Evolutionary conservation across 2,888 invertebrate genomes (phyloP).

Genomic region (Rambutsinella grinnellia): DNA sequence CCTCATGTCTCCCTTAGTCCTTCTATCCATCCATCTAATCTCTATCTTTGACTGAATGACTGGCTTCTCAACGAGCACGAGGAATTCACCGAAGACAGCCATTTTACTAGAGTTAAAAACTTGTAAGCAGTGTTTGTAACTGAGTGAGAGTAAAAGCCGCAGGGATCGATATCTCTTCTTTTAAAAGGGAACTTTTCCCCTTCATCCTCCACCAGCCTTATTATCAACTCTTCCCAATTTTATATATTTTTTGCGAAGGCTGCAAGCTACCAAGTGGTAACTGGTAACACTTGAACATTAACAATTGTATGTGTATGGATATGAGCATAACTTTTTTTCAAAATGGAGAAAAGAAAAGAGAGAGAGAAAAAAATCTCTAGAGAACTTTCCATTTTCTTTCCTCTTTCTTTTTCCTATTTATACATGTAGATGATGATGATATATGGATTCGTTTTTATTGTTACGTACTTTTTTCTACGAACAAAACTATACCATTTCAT

Average conservation of each 20-base stretch:
- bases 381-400: not conserved
- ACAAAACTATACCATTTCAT: too few species aligned
- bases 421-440: too few species aligned
- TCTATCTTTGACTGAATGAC: slow-evolving; percentile 47
- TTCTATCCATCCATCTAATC: slow-evolving; percentile 50
- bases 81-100: too few species aligned
- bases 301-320: too few species aligned
- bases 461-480: too few species aligned
- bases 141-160: slow-evolving; percentile 38
- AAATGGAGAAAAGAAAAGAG: too few species aligned
- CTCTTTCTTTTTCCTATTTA: not conserved
- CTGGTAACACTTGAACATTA: too few species aligned
- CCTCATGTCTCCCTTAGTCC: slow-evolving; percentile 16
- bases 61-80: slow-evolving; percentile 22
- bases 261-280: too few species aligned
- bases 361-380: not conserved
- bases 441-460: too few species aligned
- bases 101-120: slow-evolving; percentile 15
- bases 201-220: too few species aligned
- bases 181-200: slow-evolving; percentile 33
- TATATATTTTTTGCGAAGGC: too few species aligned
- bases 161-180: slow-evolving; percentile 53
- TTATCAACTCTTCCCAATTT: slow-evolving; percentile 34
- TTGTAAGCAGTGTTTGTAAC: slow-evolving; percentile 12
- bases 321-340: too few species aligned